Evolutionary conservation across 1,140 invertebrate species (phyloP).

Genomic region (Reticulitermes speratus): DNA sequence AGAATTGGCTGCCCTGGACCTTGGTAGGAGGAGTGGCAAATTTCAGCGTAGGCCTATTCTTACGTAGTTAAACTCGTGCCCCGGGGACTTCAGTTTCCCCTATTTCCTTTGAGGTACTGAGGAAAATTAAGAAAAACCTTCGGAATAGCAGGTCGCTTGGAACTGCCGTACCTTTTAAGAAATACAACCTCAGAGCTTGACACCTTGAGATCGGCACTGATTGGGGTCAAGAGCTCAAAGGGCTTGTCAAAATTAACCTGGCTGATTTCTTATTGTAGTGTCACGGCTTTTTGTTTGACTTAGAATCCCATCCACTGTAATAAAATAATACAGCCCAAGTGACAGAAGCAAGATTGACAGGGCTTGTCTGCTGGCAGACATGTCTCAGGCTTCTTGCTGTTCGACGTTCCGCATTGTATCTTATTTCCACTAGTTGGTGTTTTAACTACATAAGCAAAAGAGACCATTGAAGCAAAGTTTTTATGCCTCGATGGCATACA

Average conservation of each 20-base stretch:
- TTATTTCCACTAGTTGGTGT: conserved; percentile 7
- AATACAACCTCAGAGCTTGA: no score
- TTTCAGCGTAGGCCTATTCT: no score
- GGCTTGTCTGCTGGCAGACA: background rate
- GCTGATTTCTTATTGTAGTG: background rate
- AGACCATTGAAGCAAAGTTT: background rate
- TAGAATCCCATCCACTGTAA: background rate
- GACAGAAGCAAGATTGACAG: background rate
- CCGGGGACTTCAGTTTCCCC: no score
- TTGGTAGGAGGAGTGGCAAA: no score
- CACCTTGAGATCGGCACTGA: background rate
- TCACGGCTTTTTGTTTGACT: background rate
- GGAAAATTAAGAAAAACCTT: no score
- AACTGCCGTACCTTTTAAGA: no score
- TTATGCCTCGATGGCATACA: background rate
- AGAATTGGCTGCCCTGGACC: no score
- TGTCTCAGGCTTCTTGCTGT: background rate
- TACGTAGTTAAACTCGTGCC: no score
- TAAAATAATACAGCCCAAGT: background rate
- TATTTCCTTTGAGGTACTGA: no score
- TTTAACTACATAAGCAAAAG: background rate
- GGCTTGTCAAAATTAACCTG: background rate
- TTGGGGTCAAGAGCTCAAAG: background rate
- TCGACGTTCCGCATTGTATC: background rate
- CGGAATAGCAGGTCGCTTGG: no score